These are phyloP conservation scores for Pedetes capensis DNA, from an alignment of 2,113 vertebrate species.

Conservation along the genomic window DNA sequence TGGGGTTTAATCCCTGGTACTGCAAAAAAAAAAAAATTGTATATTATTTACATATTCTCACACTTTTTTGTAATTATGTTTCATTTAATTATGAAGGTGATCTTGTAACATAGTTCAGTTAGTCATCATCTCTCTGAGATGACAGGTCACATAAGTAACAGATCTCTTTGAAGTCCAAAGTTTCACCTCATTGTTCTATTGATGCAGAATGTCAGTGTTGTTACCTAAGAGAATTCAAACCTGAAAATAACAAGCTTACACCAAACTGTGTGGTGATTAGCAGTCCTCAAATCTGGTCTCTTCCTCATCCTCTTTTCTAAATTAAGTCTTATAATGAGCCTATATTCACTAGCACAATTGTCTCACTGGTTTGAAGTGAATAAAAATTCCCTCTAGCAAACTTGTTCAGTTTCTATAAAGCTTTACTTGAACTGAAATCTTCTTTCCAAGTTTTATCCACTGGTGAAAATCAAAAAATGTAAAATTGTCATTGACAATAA, in stretches of 20 bases:
- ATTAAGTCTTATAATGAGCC: background rate
- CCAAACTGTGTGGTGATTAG: background rate
- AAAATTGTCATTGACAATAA: background rate
- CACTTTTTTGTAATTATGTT: background rate
- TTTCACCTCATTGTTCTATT: background rate
- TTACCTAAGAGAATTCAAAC: background rate
- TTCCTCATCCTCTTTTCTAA: background rate
- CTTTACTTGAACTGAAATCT: conserved; percentile 34
- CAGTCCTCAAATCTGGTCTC: background rate
- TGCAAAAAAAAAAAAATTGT: too few relatives aligned
- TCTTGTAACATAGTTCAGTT: conserved; percentile 1
- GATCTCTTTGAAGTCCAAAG: background rate
- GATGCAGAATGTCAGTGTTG: background rate
- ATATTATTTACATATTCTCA: background rate
- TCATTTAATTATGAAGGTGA: conserved; percentile 23
- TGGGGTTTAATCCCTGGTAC: background rate
- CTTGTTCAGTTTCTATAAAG: background rate
- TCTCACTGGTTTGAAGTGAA: background rate
- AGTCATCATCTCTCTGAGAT: background rate
- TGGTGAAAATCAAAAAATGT: background rate
- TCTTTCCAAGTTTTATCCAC: background rate
- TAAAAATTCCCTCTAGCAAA: background rate
- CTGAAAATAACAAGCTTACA: background rate
- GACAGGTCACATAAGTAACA: background rate
- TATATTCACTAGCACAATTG: background rate